These are phyloP conservation scores for Noturus placidus DNA, from an alignment of 2,113 vertebrate genomes.

Conservation along the genomic window DNA sequence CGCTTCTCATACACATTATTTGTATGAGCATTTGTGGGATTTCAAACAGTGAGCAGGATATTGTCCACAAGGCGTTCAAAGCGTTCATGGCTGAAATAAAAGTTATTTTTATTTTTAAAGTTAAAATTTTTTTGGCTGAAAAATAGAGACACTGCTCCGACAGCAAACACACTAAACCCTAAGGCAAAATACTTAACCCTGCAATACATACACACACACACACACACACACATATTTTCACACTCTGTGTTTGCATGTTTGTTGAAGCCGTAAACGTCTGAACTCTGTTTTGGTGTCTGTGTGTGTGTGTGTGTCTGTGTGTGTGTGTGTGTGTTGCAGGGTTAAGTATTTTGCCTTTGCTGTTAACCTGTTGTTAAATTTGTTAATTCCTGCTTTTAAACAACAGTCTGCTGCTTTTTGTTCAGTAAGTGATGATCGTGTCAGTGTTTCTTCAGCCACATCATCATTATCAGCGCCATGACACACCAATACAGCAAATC, in stretches of 20 bases:
- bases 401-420: not conserved
- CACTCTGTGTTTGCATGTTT: too few relatives aligned
- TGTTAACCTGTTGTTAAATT: not conserved
- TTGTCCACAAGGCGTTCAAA: not conserved
- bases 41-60: not conserved
- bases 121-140: not conserved
- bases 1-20: not conserved
- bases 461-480: not conserved
- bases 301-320: conserved; percentile 6
- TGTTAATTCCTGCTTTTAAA: not conserved
- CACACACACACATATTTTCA: conserved; percentile 32
- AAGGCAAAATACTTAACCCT: not conserved
- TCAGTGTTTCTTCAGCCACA: conserved; percentile 13
- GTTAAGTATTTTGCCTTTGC: too few relatives aligned
- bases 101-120: not conserved
- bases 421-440: not conserved
- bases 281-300: too few relatives aligned
- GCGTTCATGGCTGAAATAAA: not conserved
- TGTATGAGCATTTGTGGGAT: not conserved
- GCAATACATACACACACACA: conserved; percentile 16
- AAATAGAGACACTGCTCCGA: not conserved
- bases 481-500: not conserved
- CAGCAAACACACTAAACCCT: too few relatives aligned
- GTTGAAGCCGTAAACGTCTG: too few relatives aligned
- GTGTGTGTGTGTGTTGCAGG: not conserved